Evolutionary conservation across 2,797 vertebrate species (phyloP), one percentile per base, ranked within the genome.

Genomic region (Urophycis tenuis): DNA sequence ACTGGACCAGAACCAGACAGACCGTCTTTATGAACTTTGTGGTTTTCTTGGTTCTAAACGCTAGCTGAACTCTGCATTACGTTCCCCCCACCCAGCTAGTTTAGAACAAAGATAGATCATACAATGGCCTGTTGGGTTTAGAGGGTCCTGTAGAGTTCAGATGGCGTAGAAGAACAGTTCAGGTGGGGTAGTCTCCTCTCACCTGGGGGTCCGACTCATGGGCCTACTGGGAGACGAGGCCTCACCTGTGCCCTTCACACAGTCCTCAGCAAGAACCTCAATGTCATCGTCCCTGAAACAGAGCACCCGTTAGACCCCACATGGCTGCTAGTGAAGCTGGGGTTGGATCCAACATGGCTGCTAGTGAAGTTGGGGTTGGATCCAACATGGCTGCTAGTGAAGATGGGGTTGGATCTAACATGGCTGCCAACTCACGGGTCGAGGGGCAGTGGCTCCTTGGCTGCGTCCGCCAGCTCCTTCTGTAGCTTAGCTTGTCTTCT

Each of bases 401-500:
- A 25, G 17, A 4, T 19, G 41, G 3, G 15, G 45, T 53, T 22
- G 14, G 45, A 53, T 5, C 35, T 11, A 53, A 32, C 14, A 33
- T 34, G 70, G 70, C 29, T 3, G 33, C 15, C 0, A 29, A 93
- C 97, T 96, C 85, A 99, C 97, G 89, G 92, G 74, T 99, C 97
- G 12, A 97, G 87, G 0, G 96, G 95, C n/a, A 99, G 91, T 0
- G 96, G 96, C 6, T 99, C 97, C 77, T 98, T 99, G 0, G 97
- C 97, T 9, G 97, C 97, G 49, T 99, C 97, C 0, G 97, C 97
- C 0, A 99, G 91, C 4, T 99, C 97, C 83, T 99, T 99, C 93
- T 98, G 96, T 49, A 99, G 92, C 75, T 95, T 95, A 33, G 96
- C 97, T 80, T 99, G 97, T 77, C 97, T 91, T 74, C 96, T 93